phyloP scores from a whole-genome alignment of 2,888 invertebrate species.

The Amphipoea oculea region DNA sequence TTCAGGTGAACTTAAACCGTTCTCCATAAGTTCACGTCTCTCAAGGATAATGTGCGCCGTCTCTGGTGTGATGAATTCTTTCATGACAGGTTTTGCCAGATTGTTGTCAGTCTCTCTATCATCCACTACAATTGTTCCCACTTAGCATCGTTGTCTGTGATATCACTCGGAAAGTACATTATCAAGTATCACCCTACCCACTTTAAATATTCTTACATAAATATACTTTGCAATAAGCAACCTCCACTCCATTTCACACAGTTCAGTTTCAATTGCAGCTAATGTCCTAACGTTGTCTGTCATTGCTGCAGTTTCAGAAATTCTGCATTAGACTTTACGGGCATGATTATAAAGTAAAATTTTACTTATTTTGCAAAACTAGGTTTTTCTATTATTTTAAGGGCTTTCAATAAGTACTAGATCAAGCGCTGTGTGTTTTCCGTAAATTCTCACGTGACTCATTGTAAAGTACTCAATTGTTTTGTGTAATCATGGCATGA shows the following conservation, averaged over 20 bases:
- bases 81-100: too few species aligned
- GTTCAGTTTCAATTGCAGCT: slow-evolving; percentile 2
- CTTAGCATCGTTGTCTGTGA: too few species aligned
- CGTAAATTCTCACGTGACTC: slow-evolving; percentile 2
- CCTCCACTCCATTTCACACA: neutral
- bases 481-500: neutral
- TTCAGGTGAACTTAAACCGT: too few species aligned
- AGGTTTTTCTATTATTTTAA: neutral
- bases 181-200: slow-evolving; percentile 7
- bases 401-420: neutral
- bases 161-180: too few species aligned
- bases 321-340: neutral
- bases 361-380: neutral
- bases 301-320: neutral
- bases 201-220: neutral
- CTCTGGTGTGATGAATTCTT: too few species aligned
- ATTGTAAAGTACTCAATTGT: slow-evolving; percentile 3
- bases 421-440: slow-evolving; percentile 30
- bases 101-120: too few species aligned
- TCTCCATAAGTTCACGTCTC: too few species aligned
- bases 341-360: neutral
- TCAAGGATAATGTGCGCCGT: too few species aligned
- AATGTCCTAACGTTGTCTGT: neutral
- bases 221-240: neutral
- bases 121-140: too few species aligned